Percentiles rank a stretch among this genome's conserved stretches.
phyloP scores from a whole-genome alignment of 2,888 invertebrate genomes.

The Itoplectis maculator region DNA sequence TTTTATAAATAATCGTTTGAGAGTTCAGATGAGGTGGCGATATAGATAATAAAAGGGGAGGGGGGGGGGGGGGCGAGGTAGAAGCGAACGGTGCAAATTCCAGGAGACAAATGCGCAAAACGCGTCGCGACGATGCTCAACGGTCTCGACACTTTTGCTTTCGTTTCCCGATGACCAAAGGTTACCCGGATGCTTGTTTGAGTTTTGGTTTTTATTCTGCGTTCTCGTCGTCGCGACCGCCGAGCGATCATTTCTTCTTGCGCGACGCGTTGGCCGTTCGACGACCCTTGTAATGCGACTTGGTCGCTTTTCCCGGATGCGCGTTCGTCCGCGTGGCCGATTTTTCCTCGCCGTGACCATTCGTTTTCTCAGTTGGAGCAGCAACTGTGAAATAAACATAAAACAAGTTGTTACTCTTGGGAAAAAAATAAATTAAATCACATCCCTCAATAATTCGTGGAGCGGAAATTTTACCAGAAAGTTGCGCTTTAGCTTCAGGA shows the following conservation, averaged over 20 bases:
- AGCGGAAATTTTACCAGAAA: constrained; percentile 26
- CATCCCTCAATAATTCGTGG: constrained; percentile 5
- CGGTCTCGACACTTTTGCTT: background rate
- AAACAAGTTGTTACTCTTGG: background rate
- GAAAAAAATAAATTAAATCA: background rate
- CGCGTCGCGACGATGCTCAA: background rate
- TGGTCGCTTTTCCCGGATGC: constrained; percentile 24
- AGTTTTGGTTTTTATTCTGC: background rate
- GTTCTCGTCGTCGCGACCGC: too few relatives aligned
- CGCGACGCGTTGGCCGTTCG: constrained; percentile 50
- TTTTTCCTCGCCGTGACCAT: constrained; percentile 66
- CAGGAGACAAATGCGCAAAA: background rate
- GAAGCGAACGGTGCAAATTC: background rate
- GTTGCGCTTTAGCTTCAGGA: background rate
- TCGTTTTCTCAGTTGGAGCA: constrained; percentile 59
- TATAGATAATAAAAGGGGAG: background rate
- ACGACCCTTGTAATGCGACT: constrained; percentile 42
- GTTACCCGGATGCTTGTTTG: background rate
- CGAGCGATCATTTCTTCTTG: constrained; percentile 50
- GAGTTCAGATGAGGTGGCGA: constrained; percentile 16
- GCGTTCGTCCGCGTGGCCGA: constrained; percentile 31
- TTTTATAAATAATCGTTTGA: constrained; percentile 55
- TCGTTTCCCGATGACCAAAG: background rate
- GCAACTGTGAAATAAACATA: constrained; percentile 32
- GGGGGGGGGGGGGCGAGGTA: too few relatives aligned